Percentiles rank a stretch among this genome's conserved stretches.
Conservation (phyloP, 2,113 vertebrate species). For the Salvelinus sp. region DNA sequence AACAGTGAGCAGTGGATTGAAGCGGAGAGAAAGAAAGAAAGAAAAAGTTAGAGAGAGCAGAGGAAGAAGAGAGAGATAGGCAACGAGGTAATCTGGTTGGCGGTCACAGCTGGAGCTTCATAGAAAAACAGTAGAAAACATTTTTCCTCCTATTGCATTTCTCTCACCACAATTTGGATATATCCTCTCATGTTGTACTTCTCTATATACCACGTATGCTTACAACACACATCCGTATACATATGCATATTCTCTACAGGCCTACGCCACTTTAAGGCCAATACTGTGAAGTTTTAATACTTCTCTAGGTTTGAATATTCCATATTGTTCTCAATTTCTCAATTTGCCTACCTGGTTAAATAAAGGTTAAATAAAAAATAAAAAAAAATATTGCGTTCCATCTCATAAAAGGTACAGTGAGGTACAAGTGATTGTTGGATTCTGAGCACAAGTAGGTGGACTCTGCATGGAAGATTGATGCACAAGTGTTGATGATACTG, state of each 20-base stretch:
- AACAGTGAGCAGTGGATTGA: background rate
- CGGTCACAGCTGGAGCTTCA: background rate
- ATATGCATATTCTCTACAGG: background rate
- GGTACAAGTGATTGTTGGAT: conserved; percentile 7
- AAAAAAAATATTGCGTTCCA: background rate
- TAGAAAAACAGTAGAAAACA: background rate
- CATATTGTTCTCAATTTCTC: background rate
- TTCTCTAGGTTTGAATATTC: background rate
- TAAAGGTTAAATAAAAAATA: too few relatives aligned
- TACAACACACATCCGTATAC: background rate
- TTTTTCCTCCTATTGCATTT: background rate
- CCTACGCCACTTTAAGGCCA: background rate
- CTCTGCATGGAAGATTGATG: conserved; percentile 5
- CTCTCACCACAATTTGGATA: background rate
- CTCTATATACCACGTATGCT: background rate
- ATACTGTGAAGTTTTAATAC: background rate
- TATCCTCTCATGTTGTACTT: background rate
- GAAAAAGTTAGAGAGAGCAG: background rate
- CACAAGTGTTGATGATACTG: conserved; percentile 19
- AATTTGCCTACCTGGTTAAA: too few relatives aligned
- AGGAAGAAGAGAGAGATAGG: background rate
- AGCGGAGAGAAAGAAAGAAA: background rate
- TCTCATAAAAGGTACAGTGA: background rate
- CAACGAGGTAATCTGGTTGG: background rate
- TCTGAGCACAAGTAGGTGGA: background rate